These are phyloP conservation scores for Gallinago nigripennis DNA, from an alignment of 2,797 vertebrate genomes.

Conservation along the genomic window DNA sequence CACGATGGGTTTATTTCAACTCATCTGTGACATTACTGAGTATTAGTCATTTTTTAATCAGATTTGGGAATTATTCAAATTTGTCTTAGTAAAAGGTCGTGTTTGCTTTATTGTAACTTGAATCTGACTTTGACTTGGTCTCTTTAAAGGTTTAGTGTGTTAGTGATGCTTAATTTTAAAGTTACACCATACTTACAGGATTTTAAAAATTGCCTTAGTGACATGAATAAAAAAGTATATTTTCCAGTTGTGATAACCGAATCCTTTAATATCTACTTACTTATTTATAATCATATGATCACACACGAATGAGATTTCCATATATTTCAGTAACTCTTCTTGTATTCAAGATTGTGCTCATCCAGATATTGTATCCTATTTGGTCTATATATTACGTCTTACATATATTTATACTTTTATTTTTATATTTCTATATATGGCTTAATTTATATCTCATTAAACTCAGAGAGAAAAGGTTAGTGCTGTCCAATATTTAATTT, in stretches of 20 bases:
- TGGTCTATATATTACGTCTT: background rate
- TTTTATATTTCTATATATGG: background rate
- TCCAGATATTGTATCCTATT: background rate
- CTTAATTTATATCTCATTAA: background rate
- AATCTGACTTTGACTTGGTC: background rate
- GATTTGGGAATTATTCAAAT: background rate
- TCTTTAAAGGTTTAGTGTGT: background rate
- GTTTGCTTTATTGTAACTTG: background rate
- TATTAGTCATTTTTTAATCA: background rate
- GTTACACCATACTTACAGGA: background rate
- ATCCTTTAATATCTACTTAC: background rate
- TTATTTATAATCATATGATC: background rate
- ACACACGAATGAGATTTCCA: background rate
- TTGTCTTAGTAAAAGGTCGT: background rate
- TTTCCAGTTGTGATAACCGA: background rate
- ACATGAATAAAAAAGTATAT: background rate
- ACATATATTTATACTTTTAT: background rate
- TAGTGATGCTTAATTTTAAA: background rate
- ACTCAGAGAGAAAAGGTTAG: background rate
- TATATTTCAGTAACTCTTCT: background rate
- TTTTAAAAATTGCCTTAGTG: background rate
- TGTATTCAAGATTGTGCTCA: background rate
- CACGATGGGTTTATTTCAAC: background rate
- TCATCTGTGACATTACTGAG: background rate
- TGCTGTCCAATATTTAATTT: background rate